These are phyloP conservation scores for Caenorhabditis parvicauda DNA, from an alignment of 2,888 invertebrate species.

Conservation along the genomic window DNA sequence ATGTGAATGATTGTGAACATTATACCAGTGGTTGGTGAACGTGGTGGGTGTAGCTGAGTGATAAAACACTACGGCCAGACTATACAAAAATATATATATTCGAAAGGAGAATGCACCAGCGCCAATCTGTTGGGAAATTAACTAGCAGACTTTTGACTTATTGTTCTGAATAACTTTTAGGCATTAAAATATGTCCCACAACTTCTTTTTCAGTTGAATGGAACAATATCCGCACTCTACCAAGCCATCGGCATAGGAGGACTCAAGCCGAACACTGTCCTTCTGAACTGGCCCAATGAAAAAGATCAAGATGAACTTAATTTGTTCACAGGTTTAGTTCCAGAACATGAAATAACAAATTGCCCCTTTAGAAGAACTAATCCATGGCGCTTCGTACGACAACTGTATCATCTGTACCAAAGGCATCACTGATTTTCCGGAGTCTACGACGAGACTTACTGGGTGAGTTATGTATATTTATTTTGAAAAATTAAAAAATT, in stretches of 20 bases:
- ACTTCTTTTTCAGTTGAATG: no score
- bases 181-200: neutral
- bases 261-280: conserved; percentile 94
- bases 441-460: conserved; percentile 75
- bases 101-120: no score
- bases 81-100: no score
- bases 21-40: no score
- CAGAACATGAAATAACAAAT: neutral
- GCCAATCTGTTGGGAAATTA: no score
- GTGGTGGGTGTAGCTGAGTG: no score
- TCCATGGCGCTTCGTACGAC: conserved; percentile 80
- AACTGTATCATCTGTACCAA: conserved; percentile 96
- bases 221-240: conserved; percentile 67
- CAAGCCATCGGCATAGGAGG: conserved; percentile 96
- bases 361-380: conserved; percentile 53
- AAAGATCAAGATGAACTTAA: conserved; percentile 46
- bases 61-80: no score
- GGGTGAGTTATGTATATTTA: no score
- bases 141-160: no score
- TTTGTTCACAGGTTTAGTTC: conserved; percentile 40
- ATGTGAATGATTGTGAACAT: no score
- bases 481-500: no score
- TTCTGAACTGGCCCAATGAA: conserved; percentile 92
- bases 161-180: no score
- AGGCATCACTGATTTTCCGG: conserved; percentile 92